Conservation (phyloP, 2,113 vertebrate genomes). For the Fregetta grallaria region DNA sequence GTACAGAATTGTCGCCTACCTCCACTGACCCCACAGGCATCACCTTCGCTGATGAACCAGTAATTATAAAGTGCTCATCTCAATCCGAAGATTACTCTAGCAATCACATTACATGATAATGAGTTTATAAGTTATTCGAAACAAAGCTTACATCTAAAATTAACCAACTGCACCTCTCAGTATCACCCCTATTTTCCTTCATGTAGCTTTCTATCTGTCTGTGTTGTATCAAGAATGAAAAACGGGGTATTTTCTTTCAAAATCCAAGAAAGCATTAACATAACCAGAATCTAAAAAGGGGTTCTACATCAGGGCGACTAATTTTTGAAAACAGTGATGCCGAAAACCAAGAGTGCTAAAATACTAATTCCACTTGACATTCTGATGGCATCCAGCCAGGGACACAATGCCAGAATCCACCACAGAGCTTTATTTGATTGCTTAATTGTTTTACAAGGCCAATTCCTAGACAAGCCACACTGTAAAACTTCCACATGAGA, state of each 20-base stretch:
- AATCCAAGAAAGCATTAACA: neutral
- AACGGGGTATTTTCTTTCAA: neutral
- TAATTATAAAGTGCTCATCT: neutral
- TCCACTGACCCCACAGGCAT: neutral
- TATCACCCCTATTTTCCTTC: neutral
- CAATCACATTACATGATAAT: neutral
- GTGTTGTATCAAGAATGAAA: neutral
- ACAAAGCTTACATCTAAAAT: neutral
- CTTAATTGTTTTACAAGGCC: slow-evolving; percentile 59
- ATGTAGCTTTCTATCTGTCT: neutral
- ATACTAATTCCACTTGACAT: slow-evolving; percentile 50
- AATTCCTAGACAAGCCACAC: slow-evolving; percentile 13
- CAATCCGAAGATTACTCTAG: neutral
- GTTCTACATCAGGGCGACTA: neutral
- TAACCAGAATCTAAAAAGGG: neutral
- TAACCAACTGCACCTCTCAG: neutral
- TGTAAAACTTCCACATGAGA: slow-evolving; percentile 20
- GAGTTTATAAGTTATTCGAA: neutral
- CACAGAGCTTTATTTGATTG: slow-evolving; percentile 54
- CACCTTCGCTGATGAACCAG: neutral
- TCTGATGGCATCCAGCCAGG: slow-evolving; percentile 39
- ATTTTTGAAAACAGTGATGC: slow-evolving; percentile 1
- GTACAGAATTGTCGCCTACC: neutral
- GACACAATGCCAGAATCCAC: slow-evolving; percentile 23
- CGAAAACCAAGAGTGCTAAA: slow-evolving; percentile 1